Base-by-base conservation (phyloP, 2,113 vertebrate genomes). In the Cyanoramphus novaezelandiae region DNA sequence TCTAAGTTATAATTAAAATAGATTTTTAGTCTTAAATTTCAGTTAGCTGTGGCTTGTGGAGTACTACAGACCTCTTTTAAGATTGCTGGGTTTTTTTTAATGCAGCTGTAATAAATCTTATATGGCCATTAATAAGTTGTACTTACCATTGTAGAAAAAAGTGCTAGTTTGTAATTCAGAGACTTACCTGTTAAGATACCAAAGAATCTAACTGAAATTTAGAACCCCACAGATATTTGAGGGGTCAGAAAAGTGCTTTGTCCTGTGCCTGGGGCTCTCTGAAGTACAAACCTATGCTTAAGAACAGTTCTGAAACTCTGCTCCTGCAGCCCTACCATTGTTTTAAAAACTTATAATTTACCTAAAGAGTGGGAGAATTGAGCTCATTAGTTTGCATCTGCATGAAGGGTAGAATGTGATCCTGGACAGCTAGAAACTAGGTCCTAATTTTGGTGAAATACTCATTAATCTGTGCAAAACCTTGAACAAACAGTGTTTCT, bases 401-500 rank as follows among this genome's bases (percentile, higher is more conserved):
- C 3, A 0, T 71, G 55, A 70, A 57, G 44, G 60, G 27, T 85
- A 85, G 67, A 41, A 83, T 3, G 1, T 79, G 75, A 82, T 77
- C 29, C 39, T 77, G 43, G 17, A 57, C 33, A 75, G 11, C 25
- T 63, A 86, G 35, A 90, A 92, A 86, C n/a, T 77, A 59, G 27
- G 43, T 71, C 64, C 47, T 68, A 39, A 78, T 92, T 88, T 92
- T 33, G 41, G 37, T 92, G 35, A 90, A 86, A 81, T 80, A 80
- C 39, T 92, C 52, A 75, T 93, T 94, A 83, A 71, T 90, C 76
- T 71, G 11, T 83, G 35, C 60, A 74, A 93, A 95, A 93, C 29
- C 43, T 92, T 94, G 50, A 95, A 55, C 43, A 83, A 78, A 41
- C 55, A 50, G 31, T 59, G 24, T 90, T 94, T 93, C 71, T 69